A percentile compares a stretch with the other conserved stretches of the same genome.
Evolutionary conservation across 2,888 invertebrate species (phyloP).

Genomic region (Rotaria macrura): DNA sequence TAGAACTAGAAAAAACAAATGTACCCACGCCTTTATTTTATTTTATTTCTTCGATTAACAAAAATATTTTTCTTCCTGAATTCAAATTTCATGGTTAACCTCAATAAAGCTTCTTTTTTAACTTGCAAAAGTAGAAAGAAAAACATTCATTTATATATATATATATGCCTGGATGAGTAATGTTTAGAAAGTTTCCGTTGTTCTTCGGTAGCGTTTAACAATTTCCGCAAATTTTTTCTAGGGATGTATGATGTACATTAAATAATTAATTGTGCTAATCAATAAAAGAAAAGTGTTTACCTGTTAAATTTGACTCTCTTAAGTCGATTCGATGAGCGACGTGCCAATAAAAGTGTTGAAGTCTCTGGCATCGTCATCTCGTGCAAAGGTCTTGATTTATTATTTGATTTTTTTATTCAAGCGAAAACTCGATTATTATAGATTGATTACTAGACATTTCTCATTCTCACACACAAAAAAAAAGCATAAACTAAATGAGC

Average conservation of each 20-base stretch:
- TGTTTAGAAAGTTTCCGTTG: no score
- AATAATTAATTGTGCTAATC: background rate
- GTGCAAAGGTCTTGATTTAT: background rate
- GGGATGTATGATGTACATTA: no score
- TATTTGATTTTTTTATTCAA: background rate
- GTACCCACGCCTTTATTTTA: no score
- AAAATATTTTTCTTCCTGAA: no score
- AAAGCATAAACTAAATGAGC: background rate
- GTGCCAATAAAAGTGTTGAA: background rate
- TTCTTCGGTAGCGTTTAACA: no score
- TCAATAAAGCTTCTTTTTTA: no score
- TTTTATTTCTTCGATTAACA: no score
- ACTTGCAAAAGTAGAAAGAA: no score
- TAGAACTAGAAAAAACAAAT: background rate
- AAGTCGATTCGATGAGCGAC: background rate
- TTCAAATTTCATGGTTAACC: no score
- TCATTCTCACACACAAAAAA: background rate
- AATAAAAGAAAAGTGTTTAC: background rate
- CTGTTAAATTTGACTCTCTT: background rate
- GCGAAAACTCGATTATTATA: background rate
- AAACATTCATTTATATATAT: no score
- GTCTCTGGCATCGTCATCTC: background rate
- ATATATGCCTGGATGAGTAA: no score
- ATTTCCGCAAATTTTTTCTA: no score
- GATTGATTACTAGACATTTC: background rate